Conservation (phyloP, 2,888 invertebrate species). For the Scaptomyza tumidula region DNA sequence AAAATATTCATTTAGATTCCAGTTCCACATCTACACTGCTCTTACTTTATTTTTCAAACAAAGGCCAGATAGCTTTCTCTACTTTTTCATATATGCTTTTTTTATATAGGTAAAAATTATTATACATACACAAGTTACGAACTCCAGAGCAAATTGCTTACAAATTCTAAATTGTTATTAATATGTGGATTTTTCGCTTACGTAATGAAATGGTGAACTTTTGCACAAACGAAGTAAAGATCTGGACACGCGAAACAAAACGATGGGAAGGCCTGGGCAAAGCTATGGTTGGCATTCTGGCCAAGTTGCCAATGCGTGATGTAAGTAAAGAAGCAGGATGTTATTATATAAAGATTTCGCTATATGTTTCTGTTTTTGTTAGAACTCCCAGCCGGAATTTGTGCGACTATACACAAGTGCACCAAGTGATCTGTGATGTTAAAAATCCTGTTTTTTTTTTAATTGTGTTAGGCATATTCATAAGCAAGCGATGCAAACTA, state of each 20-base stretch:
- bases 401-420: conserved; percentile 47
- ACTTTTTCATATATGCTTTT: conserved; percentile 12
- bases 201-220: conserved; percentile 33
- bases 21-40: conserved; percentile 23
- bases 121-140: not conserved
- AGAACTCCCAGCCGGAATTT: conserved; percentile 49
- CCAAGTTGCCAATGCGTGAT: conserved; percentile 46
- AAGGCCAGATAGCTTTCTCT: not conserved
- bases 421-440: conserved; percentile 33
- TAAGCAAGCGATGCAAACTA: too few relatives aligned
- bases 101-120: not conserved
- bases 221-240: conserved; percentile 31
- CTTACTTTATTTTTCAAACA: conserved; percentile 24
- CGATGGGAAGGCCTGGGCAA: conserved; percentile 47
- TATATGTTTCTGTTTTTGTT: not conserved
- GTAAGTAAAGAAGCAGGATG: conserved; percentile 15
- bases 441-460: too few relatives aligned
- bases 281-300: conserved; percentile 28
- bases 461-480: not conserved
- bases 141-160: not conserved
- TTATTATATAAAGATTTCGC: not conserved
- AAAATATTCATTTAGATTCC: conserved; percentile 27
- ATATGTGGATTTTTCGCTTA: conserved; percentile 40
- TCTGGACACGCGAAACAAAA: conserved; percentile 39
- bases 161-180: conserved; percentile 25